A percentile compares a stretch with the other conserved stretches of the same genome.
Conservation (phyloP, 2,113 vertebrate genomes). For the Prinia subflava region DNA sequence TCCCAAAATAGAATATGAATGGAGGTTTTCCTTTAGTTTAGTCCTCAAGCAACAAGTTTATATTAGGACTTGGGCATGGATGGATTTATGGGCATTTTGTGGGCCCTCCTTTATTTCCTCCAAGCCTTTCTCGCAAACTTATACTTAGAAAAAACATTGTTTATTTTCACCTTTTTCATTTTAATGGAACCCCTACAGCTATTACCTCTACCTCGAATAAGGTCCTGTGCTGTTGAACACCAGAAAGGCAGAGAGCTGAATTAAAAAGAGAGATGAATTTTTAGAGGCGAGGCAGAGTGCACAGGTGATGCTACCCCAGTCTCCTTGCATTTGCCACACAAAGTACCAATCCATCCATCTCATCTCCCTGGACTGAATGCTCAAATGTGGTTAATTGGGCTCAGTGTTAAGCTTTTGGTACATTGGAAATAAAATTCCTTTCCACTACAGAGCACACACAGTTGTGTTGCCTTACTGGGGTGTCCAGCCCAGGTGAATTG, state of each 20-base stretch:
- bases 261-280: not conserved
- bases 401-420: not conserved
- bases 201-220: not conserved
- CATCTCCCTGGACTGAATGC: not conserved
- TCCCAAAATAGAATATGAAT: not conserved
- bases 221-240: not conserved
- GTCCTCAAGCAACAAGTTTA: rapidly evolving
- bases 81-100: not conserved
- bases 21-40: not conserved
- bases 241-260: not conserved
- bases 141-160: not conserved
- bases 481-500: not conserved
- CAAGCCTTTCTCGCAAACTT: rapidly evolving
- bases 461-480: not conserved
- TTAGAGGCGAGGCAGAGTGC: not conserved
- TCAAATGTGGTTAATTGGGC: not conserved
- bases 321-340: not conserved
- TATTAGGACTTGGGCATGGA: not conserved
- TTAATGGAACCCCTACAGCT: not conserved
- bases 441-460: rapidly evolving
- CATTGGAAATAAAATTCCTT: not conserved
- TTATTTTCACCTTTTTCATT: not conserved
- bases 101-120: not conserved
- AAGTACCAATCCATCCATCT: not conserved
- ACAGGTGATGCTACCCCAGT: not conserved